Evolutionary conservation across 2,113 vertebrate genomes (phyloP), one percentile per base, ranked within the genome.

Genomic region (Odontesthes bonariensis): DNA sequence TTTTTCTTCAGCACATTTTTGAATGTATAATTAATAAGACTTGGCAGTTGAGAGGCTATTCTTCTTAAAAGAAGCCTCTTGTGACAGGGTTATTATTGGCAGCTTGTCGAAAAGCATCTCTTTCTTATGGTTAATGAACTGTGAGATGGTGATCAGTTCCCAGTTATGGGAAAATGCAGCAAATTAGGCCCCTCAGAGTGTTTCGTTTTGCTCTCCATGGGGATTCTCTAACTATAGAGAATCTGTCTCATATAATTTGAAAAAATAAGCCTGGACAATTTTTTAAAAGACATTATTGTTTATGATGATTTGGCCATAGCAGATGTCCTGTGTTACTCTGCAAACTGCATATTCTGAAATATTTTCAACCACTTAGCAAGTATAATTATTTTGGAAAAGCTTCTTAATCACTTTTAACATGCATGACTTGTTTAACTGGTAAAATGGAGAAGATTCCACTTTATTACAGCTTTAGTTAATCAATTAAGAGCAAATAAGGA

Each of bases 381-480:
- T 44, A 64, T 33, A 14, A 42, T 62, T 51, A 42, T 63, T 52
- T 16, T 31, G 11, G 9, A 57, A 70, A 46, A 59, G 32, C 46
- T 69, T 54, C 63, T 74, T 67, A 69, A 81, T 68, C 17, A 60
- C 32, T 75, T 74, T 27, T 49, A 46, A 61, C 54, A 77, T 10
- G 35, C 69, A 40, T 52, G 54, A 65, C 47, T 66, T 52, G 35
- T 85, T 75, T 65, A 60, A 83, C 61, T 71, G 70, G 65, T 88
- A 62, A 78, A 54, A 69, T 23, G 27, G 49, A 56, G 46, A 74
- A 59, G 64, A 66, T 75, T 75, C 56, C 77, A 47, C 73, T 68
- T 69, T 51, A 68, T 79, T 77, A 60, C 77, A 58, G 76, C 70
- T 57, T 79, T 20, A 70, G 65, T 78, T 83, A 69, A 81, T 84